phyloP scores from a whole-genome alignment of 2,113 vertebrate species.

The Montifringilla adamsi region DNA sequence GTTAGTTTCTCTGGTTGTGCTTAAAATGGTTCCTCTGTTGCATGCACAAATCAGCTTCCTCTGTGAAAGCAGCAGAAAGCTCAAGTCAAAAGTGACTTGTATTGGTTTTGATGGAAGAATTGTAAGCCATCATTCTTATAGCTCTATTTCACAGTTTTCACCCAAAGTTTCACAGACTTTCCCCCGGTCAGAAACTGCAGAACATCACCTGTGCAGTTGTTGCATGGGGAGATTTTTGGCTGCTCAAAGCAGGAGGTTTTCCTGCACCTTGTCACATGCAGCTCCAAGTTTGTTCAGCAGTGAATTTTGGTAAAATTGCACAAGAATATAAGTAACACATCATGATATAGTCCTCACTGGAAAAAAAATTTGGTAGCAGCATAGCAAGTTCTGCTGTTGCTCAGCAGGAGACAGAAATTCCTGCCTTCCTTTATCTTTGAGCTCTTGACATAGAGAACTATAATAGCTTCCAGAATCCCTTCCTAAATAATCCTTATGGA shows the following conservation, averaged over 20 bases:
- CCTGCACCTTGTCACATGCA: not conserved
- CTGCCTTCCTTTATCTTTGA: not conserved
- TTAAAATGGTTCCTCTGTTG: slow-evolving; percentile 48
- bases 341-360: not conserved
- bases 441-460: not conserved
- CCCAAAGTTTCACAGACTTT: not conserved
- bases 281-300: not conserved
- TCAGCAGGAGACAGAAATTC: not conserved
- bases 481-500: not conserved
- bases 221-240: not conserved
- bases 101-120: not conserved
- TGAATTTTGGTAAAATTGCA: not conserved
- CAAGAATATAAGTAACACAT: not conserved
- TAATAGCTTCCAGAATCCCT: not conserved
- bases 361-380: not conserved
- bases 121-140: not conserved
- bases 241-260: not conserved
- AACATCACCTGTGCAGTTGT: not conserved
- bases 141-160: not conserved
- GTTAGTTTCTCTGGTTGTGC: not conserved
- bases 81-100: not conserved
- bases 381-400: not conserved
- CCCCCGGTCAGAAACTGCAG: not conserved
- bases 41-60: slow-evolving; percentile 30
- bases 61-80: slow-evolving; percentile 13